A percentile compares a stretch with the other conserved stretches of the same genome.
phyloP scores from a whole-genome alignment of 2,797 vertebrate species.

The Onychomys leucogaster region DNA sequence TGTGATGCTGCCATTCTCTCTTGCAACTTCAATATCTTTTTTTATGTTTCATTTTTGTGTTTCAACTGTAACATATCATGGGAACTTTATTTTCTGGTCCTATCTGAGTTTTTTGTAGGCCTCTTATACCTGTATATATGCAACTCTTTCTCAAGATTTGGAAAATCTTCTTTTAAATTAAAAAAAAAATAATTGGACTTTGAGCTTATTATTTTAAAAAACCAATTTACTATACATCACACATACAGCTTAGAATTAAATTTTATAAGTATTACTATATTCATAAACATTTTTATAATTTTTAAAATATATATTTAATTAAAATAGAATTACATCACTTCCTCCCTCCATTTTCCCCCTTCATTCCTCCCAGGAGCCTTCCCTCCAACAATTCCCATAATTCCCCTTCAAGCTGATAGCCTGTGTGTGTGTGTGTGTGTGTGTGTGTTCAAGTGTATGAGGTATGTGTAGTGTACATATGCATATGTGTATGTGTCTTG shows the following conservation, averaged over 20 bases:
- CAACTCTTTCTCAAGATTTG: background rate
- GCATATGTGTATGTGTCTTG: background rate
- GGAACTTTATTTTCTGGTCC: background rate
- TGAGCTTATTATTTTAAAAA: background rate
- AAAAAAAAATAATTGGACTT: background rate
- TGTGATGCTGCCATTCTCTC: too few relatives aligned
- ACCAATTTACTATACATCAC: background rate
- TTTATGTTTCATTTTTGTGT: background rate
- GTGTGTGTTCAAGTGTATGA: background rate
- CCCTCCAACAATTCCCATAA: background rate
- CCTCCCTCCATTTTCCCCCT: background rate
- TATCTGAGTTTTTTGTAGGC: background rate
- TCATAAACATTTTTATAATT: background rate
- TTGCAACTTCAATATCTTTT: background rate
- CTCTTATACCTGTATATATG: background rate
- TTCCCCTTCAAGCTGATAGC: background rate
- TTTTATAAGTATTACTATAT: background rate
- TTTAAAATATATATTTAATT: background rate
- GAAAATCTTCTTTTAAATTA: background rate
- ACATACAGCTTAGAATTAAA: background rate
- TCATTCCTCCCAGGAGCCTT: background rate
- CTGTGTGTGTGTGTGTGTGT: background rate
- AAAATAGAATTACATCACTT: background rate
- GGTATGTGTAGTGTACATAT: background rate
- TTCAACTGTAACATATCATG: background rate